Evolutionary conservation across 1,140 invertebrate genomes (phyloP), one percentile per base, ranked within the genome.

Genomic region (Ephestia elutella): DNA sequence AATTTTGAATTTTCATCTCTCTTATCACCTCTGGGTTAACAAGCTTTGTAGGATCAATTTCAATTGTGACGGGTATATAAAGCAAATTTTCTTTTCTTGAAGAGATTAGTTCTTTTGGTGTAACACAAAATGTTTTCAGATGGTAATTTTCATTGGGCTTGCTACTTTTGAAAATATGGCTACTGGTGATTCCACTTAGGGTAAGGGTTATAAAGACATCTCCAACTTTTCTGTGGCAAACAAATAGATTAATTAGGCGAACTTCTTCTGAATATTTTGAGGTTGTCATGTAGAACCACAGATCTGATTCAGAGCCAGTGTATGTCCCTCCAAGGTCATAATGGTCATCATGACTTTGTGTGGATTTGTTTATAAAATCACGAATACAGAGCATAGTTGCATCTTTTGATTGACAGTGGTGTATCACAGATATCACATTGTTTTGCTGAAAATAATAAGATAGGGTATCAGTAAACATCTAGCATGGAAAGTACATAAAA

Each of bases 271-370:
- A 72, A 25, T 73, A 77, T 18, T 59, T 17, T 8, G 74, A 69
- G 20, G 78, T 78, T 10, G 70, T 75, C 5, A 60, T 76, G 44
- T 66, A 81, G 56, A 87, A 87, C 81, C 81, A 85, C 5, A 82
- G 60, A 11, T 82, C 80, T 19, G 79, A 63, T 15, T 69, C 64
- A 1, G 62, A 21, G 0, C 68, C 57, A 5, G 61, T 63, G 38
- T 78, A 82, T 19, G 71, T 75, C 10, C 81, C 82, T 21, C 82
- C 84, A 21, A 87, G 80, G 32, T 85, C 78, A 68, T 79, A 81
- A 15, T 78, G 59, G 32, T 69, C 68, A 18, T 18, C 49, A 13
- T 58, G 21, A 25, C 21, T 20, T n/a, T n/a, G n/a, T 53, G 60
- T 63, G n/a, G 81, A 44, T 62, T 85, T 83, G 11, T 50, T n/a